Base-by-base conservation (phyloP, 2,797 vertebrate species). In the Alca torda region DNA sequence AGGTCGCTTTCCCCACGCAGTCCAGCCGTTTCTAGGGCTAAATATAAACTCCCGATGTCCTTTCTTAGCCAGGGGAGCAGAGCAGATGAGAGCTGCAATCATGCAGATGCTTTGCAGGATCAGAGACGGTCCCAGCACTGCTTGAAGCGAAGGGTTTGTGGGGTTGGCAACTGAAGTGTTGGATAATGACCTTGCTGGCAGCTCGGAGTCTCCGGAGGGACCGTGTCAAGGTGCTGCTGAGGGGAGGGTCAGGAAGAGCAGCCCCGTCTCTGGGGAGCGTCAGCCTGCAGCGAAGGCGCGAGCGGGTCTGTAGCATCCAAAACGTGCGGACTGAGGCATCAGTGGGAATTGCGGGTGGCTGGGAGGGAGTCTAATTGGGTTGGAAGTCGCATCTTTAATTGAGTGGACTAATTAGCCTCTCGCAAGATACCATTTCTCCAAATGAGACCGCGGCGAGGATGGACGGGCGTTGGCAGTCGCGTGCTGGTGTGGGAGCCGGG, bases 361-460 rank as follows among this genome's bases (percentile, higher is more conserved):
- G 59, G 65, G 76, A 63, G 33, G 68, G 82, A 78, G 26, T 10
- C 76, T 91, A 31, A 70, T 77, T 60, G 90, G 75, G 83, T 73
- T 93, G 80, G 70, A 90, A 76, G 94, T 65, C 39, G 65, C 61
- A 57, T 89, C 72, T 93, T 90, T 84, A 89, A 92, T 92, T 53
- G 94, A 76, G 57, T 45, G 82, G 76, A 48, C 87, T 85, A 86
- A 95, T 70, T 79, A 80, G 76, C 59, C 60, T 23, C 59, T 43
- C 56, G 64, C 41, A 74, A 72, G 90, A 46, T 69, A 74, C 37
- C 4, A 2, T 82, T 76, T 53, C 51, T 89, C n/a, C 48, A 54
- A 59, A 46, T 16, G 70, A 61, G 46, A 45, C 30, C 3, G 0
- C 0, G 17, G 31, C 11, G 13, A 73, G 83, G 79, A 37, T 0